phyloP scores from a whole-genome alignment of 2,113 vertebrate genomes.

The Dryoscopus gambensis region DNA sequence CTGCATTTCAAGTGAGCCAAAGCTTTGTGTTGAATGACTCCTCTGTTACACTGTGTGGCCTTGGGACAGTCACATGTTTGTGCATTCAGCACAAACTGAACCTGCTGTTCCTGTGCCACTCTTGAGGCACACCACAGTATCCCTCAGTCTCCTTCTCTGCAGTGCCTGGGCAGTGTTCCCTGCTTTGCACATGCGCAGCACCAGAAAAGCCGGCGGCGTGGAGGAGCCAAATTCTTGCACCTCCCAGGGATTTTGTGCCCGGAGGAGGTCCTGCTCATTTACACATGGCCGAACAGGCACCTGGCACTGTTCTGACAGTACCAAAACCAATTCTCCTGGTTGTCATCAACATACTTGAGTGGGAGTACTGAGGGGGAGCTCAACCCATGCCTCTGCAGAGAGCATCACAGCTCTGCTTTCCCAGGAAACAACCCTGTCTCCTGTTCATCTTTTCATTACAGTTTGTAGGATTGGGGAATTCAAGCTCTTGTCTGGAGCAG shows the following conservation, averaged over 20 bases:
- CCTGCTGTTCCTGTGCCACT: neutral
- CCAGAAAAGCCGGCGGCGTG: neutral
- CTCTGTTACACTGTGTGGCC: neutral
- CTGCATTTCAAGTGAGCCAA: neutral
- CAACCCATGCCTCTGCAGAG: neutral
- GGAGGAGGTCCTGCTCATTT: neutral
- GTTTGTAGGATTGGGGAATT: neutral
- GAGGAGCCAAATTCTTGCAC: neutral
- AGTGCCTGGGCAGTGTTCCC: neutral
- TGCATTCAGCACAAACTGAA: neutral
- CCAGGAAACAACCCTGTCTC: neutral
- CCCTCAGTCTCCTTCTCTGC: neutral
- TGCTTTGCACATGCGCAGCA: fast-evolving
- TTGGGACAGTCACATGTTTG: neutral
- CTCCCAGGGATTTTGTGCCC: neutral
- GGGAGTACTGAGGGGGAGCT: neutral
- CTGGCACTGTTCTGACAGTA: neutral
- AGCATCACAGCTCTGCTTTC: neutral
- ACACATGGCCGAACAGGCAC: neutral
- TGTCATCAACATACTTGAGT: neutral
- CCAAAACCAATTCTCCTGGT: neutral
- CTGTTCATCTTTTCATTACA: neutral
- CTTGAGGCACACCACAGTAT: neutral
- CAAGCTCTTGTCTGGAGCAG: neutral
- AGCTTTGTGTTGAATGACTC: neutral